Percentiles rank a stretch among this genome's conserved stretches.
Conservation (phyloP, 2,888 invertebrate species). For the Parasteatoda lunata region DNA sequence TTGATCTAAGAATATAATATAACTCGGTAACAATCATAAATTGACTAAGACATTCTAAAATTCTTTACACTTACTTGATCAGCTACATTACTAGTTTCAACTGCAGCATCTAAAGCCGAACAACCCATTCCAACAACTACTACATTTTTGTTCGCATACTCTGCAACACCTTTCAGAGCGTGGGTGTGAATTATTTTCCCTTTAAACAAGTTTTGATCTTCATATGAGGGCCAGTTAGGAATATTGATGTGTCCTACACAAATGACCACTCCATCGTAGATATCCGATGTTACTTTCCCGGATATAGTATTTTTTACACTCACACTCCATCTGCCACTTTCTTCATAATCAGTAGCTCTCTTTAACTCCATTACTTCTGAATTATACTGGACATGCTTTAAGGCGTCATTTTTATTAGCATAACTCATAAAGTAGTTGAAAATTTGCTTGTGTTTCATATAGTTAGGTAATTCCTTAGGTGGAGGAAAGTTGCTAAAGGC, state of each 20-base stretch:
- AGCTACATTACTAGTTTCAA: constrained; percentile 73
- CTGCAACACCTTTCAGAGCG: constrained; percentile 66
- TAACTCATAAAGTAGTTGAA: constrained; percentile 72
- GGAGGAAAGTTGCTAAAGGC: constrained; percentile 75
- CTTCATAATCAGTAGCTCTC: constrained; percentile 38
- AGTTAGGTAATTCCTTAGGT: constrained; percentile 74
- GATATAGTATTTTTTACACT: constrained; percentile 14
- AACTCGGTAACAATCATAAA: too few relatives aligned
- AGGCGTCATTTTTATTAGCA: constrained; percentile 67
- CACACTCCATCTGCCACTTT: constrained; percentile 68
- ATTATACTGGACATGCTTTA: constrained; percentile 69
- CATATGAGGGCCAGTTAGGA: constrained; percentile 74
- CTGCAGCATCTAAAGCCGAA: constrained; percentile 75
- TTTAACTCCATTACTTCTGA: constrained; percentile 71
- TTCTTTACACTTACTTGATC: constrained; percentile 70
- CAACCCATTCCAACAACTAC: constrained; percentile 77
- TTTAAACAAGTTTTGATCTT: constrained; percentile 73
- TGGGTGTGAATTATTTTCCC: constrained; percentile 71
- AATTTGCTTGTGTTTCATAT: constrained; percentile 75
- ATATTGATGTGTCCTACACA: constrained; percentile 76
- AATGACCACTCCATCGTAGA: constrained; percentile 75
- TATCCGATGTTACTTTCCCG: not conserved
- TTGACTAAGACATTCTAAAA: too few relatives aligned
- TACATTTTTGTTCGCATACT: constrained; percentile 72
- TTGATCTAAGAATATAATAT: too few relatives aligned